Conservation (phyloP, 2,113 vertebrate genomes). For the human (Homo sapiens) region DNA sequence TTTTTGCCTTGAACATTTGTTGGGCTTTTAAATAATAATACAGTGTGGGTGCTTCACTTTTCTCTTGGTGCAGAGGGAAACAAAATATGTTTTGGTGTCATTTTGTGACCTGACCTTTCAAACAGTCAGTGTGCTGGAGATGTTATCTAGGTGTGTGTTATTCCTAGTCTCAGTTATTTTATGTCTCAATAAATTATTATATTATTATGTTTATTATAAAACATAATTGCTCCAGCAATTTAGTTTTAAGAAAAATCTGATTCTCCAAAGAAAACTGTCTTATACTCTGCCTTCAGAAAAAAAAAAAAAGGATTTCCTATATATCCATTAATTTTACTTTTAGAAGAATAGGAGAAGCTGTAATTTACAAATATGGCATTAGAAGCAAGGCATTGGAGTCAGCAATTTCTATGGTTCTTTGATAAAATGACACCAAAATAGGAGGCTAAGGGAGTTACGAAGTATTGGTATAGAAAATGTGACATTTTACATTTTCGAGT, state of each 20-base stretch:
- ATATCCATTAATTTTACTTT: neutral
- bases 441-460: neutral
- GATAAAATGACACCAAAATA: neutral
- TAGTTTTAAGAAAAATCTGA: neutral
- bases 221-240: neutral
- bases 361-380: neutral
- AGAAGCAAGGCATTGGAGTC: neutral
- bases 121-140: neutral
- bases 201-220: too few relatives aligned
- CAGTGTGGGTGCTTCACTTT: neutral
- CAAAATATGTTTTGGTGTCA: neutral
- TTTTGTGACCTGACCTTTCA: neutral
- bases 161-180: neutral
- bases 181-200: neutral
- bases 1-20: neutral
- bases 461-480: neutral
- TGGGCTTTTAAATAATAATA: neutral
- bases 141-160: neutral
- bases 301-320: neutral
- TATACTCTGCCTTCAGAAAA: neutral
- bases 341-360: neutral
- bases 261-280: neutral
- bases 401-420: neutral
- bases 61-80: neutral
- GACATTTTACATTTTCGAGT: neutral